These are phyloP conservation scores for Otolemur garnettii DNA, from an alignment of 2,113 vertebrate species.

Conservation along the genomic window DNA sequence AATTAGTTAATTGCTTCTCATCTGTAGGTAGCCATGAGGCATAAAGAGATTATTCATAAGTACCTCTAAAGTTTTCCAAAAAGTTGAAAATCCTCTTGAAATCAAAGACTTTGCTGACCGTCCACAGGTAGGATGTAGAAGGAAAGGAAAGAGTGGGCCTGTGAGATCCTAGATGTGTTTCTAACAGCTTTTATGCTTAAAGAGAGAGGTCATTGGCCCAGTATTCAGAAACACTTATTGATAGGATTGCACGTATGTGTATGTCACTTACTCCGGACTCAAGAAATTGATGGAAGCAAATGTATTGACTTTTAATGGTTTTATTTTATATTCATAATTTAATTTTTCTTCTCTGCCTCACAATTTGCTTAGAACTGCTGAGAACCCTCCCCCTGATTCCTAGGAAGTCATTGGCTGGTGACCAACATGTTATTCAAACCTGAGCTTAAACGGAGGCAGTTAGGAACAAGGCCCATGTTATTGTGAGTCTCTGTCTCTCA, in stretches of 20 bases:
- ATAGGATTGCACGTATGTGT: neutral
- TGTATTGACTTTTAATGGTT: neutral
- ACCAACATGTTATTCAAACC: neutral
- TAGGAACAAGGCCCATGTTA: neutral
- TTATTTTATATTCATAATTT: neutral
- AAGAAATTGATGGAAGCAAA: neutral
- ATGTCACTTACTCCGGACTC: neutral
- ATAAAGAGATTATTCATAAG: neutral
- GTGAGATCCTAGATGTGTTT: too few species aligned
- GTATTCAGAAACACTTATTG: neutral
- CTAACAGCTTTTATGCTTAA: too few species aligned
- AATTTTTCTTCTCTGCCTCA: neutral
- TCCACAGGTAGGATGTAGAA: rapidly evolving
- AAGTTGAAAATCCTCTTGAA: neutral
- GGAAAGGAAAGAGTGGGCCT: neutral
- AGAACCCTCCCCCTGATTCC: neutral
- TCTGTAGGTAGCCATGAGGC: neutral
- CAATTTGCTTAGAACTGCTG: neutral
- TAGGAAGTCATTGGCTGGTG: neutral
- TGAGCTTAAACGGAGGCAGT: neutral
- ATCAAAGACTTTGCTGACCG: neutral
- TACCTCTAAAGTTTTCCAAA: neutral
- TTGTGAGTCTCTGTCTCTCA: neutral
- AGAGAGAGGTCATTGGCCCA: neutral
- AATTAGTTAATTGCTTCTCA: neutral